Base-by-base conservation (phyloP, 2,797 vertebrate species). In the Gadopsis bispinosus region DNA sequence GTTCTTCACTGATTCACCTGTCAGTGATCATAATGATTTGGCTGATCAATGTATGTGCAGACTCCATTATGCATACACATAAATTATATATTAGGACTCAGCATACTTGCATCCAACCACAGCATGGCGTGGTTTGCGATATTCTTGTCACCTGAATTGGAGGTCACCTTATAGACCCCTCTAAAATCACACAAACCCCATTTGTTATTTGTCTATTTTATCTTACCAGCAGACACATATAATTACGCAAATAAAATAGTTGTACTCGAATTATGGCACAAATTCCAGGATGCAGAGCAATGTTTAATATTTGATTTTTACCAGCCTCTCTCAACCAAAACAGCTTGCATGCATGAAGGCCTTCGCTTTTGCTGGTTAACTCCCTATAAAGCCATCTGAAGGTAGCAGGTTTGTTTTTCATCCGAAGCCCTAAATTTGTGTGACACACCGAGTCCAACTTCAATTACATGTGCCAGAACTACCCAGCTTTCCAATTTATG, bases 381-480 rank as follows among this genome's bases (percentile, higher is more conserved):
- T 63, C 37, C 9, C 20, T 61, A 10, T 48, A 77, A 53, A 67
- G 53, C 39, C 26, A 45, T 26, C 7, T 58, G 7, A 73, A 64
- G 13, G 26, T 59, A 66, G 50, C 41, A 60, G 59, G 47, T 69
- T 73, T 77, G 54, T 35, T 70, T 66, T 71, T 39, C 22, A 61
- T 43, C 13, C 61, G 2, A 65, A 53, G 5, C 45, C 9, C 56
- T 59, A 35, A 22, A 55, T 74, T 41, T 50, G 13, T 22, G 33
- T 19, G 77, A 71, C 47, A 54, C 39, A 61, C 13, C 31, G 51
- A 63, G 43, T 53, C 37, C 35, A 47, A 80, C 39, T 47, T 77
- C 39, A 62, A 39, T 63, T 59, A 56, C 48, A 65, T 65, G 54
- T 20, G 20, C 29, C 55, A 48, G 61, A 59, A 58, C n/a, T 56